Evolutionary conservation across 2,797 vertebrate genomes (phyloP).

Genomic region (Myiothlypis coronata): DNA sequence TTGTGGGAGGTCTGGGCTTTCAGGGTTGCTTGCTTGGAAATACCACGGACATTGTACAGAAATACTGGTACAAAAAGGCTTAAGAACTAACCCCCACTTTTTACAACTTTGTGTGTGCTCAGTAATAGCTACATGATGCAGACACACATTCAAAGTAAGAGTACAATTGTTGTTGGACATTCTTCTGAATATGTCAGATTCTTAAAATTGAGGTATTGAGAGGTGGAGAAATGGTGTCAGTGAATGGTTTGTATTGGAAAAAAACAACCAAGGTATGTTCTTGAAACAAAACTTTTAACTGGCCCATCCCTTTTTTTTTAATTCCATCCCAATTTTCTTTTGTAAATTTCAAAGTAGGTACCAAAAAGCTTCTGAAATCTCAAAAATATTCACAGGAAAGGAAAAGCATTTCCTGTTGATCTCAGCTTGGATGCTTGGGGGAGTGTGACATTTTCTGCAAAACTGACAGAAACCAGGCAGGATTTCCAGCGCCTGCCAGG

Average conservation of each 20-base stretch:
- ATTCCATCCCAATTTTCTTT: background rate
- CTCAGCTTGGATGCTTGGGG: background rate
- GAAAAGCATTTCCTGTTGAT: slow-evolving; percentile 2
- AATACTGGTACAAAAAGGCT: background rate
- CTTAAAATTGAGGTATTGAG: background rate
- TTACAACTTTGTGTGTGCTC: background rate
- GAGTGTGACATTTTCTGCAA: background rate
- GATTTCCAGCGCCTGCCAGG: slow-evolving; percentile 18
- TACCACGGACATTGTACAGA: background rate
- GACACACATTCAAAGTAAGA: background rate
- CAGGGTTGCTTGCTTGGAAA: background rate
- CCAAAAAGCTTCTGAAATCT: background rate
- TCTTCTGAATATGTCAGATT: background rate
- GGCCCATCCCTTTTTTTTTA: background rate
- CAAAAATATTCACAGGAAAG: background rate
- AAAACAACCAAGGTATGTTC: background rate
- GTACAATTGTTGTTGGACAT: background rate
- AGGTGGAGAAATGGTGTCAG: background rate
- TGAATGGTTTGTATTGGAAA: background rate
- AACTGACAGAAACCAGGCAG: background rate
- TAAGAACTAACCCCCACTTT: background rate
- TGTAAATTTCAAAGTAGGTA: background rate
- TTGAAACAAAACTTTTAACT: background rate
- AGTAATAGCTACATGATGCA: background rate
- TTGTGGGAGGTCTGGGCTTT: background rate